phyloP scores from a whole-genome alignment of 2,797 vertebrate species.

The Acrossocheilus fasciatus region DNA sequence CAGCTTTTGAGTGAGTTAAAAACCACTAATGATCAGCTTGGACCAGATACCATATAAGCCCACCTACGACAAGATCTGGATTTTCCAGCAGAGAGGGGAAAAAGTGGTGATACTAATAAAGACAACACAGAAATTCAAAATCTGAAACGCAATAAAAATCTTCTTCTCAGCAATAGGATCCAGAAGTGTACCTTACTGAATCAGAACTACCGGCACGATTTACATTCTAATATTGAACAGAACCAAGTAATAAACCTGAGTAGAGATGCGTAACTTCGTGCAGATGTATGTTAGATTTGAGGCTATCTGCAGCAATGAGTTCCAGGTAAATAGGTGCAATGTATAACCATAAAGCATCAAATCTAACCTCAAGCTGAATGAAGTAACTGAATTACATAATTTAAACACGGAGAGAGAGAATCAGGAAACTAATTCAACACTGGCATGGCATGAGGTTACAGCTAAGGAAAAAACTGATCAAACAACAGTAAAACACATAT shows the following conservation, averaged over 20 bases:
- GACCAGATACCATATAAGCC: background rate
- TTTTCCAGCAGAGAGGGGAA: background rate
- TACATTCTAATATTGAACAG: constrained; percentile 46
- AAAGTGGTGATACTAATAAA: background rate
- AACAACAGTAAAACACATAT: background rate
- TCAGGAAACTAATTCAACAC: background rate
- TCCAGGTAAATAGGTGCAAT: background rate
- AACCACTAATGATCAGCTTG: background rate
- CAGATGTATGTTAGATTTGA: background rate
- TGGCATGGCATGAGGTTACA: background rate
- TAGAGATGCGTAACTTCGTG: background rate
- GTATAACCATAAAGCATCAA: constrained; percentile 17
- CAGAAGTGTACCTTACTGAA: constrained; percentile 36
- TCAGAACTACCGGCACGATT: constrained; percentile 35
- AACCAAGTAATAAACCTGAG: constrained; percentile 24
- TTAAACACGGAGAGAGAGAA: background rate
- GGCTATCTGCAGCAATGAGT: background rate
- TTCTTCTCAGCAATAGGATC: constrained; percentile 36
- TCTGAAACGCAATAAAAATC: constrained; percentile 33
- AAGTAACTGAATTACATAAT: background rate
- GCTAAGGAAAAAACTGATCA: background rate
- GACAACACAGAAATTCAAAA: background rate
- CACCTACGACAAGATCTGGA: background rate
- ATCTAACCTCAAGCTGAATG: constrained; percentile 11
- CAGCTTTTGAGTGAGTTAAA: background rate